phyloP scores from a whole-genome alignment of 2,888 invertebrate genomes.

The Pomacea canaliculata region DNA sequence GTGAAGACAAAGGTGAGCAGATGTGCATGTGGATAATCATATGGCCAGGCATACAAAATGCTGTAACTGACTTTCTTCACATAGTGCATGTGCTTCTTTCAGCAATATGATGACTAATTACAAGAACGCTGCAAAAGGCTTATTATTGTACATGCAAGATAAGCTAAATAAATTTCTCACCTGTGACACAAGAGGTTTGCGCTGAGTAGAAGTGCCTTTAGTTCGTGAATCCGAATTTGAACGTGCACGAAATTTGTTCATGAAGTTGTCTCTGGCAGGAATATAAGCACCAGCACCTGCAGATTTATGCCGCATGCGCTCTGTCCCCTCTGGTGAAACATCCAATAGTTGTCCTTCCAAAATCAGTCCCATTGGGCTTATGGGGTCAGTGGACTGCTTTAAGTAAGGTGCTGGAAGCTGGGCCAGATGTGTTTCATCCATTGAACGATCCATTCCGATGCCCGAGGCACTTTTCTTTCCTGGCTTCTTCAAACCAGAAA shows the following conservation, averaged over 20 bases:
- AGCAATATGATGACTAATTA: too few species aligned
- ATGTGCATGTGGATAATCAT: too few species aligned
- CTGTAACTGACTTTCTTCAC: too few species aligned
- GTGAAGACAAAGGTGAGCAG: too few species aligned
- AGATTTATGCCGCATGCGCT: conserved; percentile 51
- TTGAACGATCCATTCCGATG: conserved; percentile 50
- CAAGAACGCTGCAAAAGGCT: too few species aligned
- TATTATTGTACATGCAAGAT: too few species aligned
- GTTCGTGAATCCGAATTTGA: conserved; percentile 62
- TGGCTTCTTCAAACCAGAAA: conserved; percentile 61
- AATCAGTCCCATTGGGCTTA: conserved; percentile 64
- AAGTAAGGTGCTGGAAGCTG: neutral
- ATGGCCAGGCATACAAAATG: too few species aligned
- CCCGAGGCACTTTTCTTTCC: conserved; percentile 46
- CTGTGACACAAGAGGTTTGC: conserved; percentile 42
- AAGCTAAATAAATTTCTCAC: conserved; percentile 14
- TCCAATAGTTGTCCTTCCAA: conserved; percentile 55
- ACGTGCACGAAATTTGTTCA: conserved; percentile 55
- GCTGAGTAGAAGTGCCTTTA: conserved; percentile 35
- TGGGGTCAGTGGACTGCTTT: conserved; percentile 34
- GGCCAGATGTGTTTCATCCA: conserved; percentile 47
- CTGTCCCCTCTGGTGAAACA: conserved; percentile 28
- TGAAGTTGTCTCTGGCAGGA: conserved; percentile 45
- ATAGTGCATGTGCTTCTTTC: too few species aligned
- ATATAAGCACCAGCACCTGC: conserved; percentile 34